Conservation (phyloP, 2,888 invertebrate genomes). For the Eupelmus urozonus region DNA sequence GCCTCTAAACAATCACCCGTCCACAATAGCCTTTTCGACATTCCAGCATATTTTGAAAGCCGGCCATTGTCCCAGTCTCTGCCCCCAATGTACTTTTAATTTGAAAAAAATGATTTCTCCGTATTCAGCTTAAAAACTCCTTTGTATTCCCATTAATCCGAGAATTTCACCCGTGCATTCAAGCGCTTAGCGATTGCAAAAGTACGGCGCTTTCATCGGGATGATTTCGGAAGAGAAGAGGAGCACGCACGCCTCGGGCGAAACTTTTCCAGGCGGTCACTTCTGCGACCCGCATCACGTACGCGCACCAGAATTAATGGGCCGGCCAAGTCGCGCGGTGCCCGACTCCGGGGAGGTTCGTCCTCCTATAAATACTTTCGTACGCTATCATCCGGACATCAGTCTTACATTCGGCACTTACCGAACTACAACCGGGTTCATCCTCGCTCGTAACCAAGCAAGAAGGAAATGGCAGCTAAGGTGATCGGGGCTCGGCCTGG, state of each 20-base stretch:
- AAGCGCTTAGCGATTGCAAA: background rate
- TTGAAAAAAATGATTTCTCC: too few relatives aligned
- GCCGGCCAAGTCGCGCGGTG: too few relatives aligned
- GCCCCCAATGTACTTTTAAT: too few relatives aligned
- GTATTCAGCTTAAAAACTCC: too few relatives aligned
- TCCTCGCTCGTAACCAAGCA: slow-evolving; percentile 8
- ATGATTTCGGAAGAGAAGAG: slow-evolving; percentile 42
- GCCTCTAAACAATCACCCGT: too few relatives aligned
- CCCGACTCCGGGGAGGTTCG: slow-evolving; percentile 8
- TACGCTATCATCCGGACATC: slow-evolving; percentile 64
- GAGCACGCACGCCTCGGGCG: slow-evolving; percentile 59
- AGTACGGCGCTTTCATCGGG: slow-evolving; percentile 47
- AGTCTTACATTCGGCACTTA: slow-evolving; percentile 66
- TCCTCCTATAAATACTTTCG: slow-evolving; percentile 72
- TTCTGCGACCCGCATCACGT: slow-evolving; percentile 68
- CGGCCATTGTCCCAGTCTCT: too few relatives aligned
- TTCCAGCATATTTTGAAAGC: too few relatives aligned
- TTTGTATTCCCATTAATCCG: too few relatives aligned
- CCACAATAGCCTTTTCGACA: too few relatives aligned
- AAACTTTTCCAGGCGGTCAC: slow-evolving; percentile 67
- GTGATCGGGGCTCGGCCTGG: slow-evolving; percentile 55
- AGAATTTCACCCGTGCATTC: background rate
- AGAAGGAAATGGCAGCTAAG: slow-evolving; percentile 62
- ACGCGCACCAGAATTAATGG: slow-evolving; percentile 60
- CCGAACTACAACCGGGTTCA: slow-evolving; percentile 2